Base-by-base conservation (phyloP, 2,113 vertebrate species). In the Phaethornis superciliosus region DNA sequence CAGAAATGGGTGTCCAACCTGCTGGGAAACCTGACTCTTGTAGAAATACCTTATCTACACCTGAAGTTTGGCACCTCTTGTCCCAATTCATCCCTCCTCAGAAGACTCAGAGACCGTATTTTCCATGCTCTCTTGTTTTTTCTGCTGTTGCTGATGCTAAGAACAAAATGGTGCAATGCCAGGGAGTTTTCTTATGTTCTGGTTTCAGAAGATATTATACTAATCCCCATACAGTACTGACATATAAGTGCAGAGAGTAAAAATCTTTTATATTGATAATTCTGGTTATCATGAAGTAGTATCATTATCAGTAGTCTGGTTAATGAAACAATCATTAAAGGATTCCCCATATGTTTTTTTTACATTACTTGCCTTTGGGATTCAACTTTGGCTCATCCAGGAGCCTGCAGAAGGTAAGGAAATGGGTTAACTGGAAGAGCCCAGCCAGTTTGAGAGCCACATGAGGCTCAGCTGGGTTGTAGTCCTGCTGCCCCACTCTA, bases 41-140 rank as follows among this genome's bases (percentile, higher is more conserved):
- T 2, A 75, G 85, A 83, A 96, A 88, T 70, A 46, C 68, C 67
- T 83, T 80, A 83, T 74, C 88, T 71, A 71, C 23, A 68, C 37
- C 76, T 70, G 59, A 93, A 79, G 13, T 46, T 58, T 89, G 49
- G 58, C 49, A 89, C n/a, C 27, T 60, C 42, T 87, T 88, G 62
- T 89, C 35, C n/a, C 21, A 69, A 40, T 89, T 64, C 83, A 49
- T 55, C 77, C 92, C 72, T 69, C 55, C 64, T 81, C 77, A 81
- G 16, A 62, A 89, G 15, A 15, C 32, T 67, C 74, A 16, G 26
- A 81, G n/a, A 71, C 18, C 12, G 40, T n/a, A 64, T 88, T 82
- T 94, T 90, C 80, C 85, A 76, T 44, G 18, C 27, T 64, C 35
- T 81, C 18, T 20, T 72, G 54, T 54, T 79, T 85, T 33, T 67